Base-by-base conservation (phyloP, 2,113 vertebrate genomes). In the Micronycteris hirsuta region DNA sequence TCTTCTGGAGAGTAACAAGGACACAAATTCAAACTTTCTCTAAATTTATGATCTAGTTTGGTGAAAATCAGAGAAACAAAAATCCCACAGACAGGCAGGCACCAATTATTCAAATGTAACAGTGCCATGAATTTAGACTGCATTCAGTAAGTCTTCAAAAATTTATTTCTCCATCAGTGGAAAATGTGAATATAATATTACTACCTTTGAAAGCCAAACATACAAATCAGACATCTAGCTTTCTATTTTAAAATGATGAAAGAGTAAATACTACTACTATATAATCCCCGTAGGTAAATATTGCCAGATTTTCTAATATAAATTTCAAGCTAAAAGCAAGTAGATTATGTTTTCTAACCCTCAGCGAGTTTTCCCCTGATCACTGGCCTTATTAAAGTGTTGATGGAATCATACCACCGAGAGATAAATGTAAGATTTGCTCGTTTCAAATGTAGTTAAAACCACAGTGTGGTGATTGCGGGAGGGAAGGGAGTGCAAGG, bases 11-110 rank as follows among this genome's bases (percentile, higher is more conserved):
- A 43, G 28, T 86, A 93, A 41, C 5, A 78, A 89, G 24, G 16
- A 71, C 5, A 92, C 16, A 63, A 49, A 86, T 82, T 86, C 20
- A 73, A 71, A 92, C 19, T 70, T 91, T 3, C 56, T 85, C 9
- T 52, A 65, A 95, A 91, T n/a, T 91, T 85, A 6, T 41, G 3
- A 54, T 89, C 36, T 81, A 45, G 3, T 71, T 81, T 67, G 41
- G 41, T 91, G 38, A 90, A 82, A 96, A 89, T 58, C 61, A 90
- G 31, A 65, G 13, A 82, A 73, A 74, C n/a, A n/a, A 78, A 90
- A 74, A 9, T 49, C 7, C 45, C 52, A 80, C n/a, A 73, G 13
- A 91, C 54, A 56, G 54, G 54, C 1, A 73, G 43, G 58, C 26
- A 45, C 14, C 54, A 68, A 6, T 58, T 86, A 38, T 80, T 70